These are phyloP conservation scores for Zaprionus camerounensis DNA, from an alignment of 1,140 invertebrate species.

Conservation along the genomic window DNA sequence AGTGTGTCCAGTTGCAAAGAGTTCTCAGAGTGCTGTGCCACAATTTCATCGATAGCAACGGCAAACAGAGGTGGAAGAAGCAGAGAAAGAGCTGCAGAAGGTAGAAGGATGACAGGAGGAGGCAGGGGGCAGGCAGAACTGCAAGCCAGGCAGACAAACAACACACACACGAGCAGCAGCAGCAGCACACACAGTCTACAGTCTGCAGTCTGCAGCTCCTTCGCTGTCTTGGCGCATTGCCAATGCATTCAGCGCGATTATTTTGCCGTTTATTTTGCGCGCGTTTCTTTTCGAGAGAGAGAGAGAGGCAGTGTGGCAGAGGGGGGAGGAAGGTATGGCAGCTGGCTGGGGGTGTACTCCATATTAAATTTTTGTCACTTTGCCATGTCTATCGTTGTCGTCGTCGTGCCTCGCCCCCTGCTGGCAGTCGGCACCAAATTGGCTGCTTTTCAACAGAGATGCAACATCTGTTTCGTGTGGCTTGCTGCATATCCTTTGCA, in stretches of 20 bases:
- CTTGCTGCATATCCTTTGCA: slow-evolving; percentile 73
- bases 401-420: background rate
- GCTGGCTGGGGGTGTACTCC: slow-evolving; percentile 46
- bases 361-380: slow-evolving; percentile 84
- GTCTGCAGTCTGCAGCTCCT: slow-evolving; percentile 4
- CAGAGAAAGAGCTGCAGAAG: background rate
- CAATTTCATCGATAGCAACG: slow-evolving; percentile 77
- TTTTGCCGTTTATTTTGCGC: slow-evolving; percentile 82
- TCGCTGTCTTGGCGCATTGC: slow-evolving; percentile 65
- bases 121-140: background rate
- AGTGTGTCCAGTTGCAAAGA: slow-evolving; percentile 9
- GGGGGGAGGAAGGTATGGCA: background rate
- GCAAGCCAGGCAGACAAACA: slow-evolving; percentile 14
- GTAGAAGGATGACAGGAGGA: background rate
- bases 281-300: slow-evolving; percentile 37
- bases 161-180: slow-evolving; percentile 22
- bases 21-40: slow-evolving; percentile 49
- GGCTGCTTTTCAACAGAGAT: slow-evolving; percentile 84
- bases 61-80: slow-evolving; percentile 19
- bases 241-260: slow-evolving; percentile 83
- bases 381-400: slow-evolving; percentile 75
- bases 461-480: slow-evolving; percentile 82
- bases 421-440: slow-evolving; percentile 61
- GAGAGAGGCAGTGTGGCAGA: background rate
- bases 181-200: slow-evolving; percentile 23